Evolutionary conservation across 2,888 invertebrate genomes (phyloP), one percentile per base, ranked within the genome.

Genomic region (Caenorhabditis sinica): DNA sequence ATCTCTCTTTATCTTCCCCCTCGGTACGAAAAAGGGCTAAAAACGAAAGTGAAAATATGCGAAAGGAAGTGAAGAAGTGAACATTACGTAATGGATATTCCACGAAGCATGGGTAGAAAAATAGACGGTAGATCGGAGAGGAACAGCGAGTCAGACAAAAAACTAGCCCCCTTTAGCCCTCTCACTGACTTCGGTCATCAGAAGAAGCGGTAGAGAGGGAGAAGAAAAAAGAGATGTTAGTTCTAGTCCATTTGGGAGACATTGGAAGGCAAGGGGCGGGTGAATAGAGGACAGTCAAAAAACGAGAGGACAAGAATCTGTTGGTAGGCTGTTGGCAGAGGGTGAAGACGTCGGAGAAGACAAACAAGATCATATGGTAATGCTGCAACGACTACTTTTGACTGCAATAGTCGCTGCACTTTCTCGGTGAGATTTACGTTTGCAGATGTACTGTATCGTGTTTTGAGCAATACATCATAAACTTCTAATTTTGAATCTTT

Each of bases 71-170:
- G 74, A 51, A 61, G 63, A 63, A 63, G 33, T 74, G 74, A 63
- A 74, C 74, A 65, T 74, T 63, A 56, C 74, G 74, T 51, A 63
- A 74, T 74, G 63, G 51, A 65, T 74, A 63, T 65, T 63, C 65
- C 69, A 69, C 56, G 40, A 69, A 69, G 36, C 69, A 69, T 69
- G 56, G 69, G 69, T 56, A 69, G 15, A 11, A 25, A 69, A 33
- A 56, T 40, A 69, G 13, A 9, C 3, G 23, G 36, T 53, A 13
- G 23, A 43, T 56, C 56, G 13, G n/a, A 40, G 56, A 69, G 69
- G 53, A 36, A 36, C 56, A 40, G 56, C 56, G 40, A 56, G 30
- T 56, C 40, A 53, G 3, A 69, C 69, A 56, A 53, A 36, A 56
- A 69, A 69, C 69, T 69, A 69, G 69, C 69, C 69, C 45, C 65